A percentile compares a stretch with the other conserved stretches of the same genome.
Evolutionary conservation across 2,888 invertebrate genomes (phyloP).

Genomic region (Alloscopus bannaensis): DNA sequence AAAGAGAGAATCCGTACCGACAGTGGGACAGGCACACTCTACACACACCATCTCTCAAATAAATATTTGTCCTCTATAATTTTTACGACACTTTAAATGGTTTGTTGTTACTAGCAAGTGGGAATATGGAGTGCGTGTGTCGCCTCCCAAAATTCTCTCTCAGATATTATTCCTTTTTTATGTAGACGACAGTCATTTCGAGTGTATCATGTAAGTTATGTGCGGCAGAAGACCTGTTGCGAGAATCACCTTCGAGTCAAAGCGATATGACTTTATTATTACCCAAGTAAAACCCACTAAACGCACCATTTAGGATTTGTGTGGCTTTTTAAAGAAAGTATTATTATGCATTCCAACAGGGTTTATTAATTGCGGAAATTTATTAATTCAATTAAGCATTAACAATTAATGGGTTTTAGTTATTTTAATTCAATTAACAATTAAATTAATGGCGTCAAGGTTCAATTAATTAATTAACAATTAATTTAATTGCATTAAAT

Average conservation of each 20-base stretch:
- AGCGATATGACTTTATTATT: slow-evolving; percentile 43
- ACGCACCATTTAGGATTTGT: slow-evolving; percentile 30
- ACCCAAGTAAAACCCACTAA: slow-evolving; percentile 22
- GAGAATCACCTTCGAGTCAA: slow-evolving; percentile 38
- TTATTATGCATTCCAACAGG: too few relatives aligned
- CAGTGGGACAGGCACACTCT: slow-evolving; percentile 26
- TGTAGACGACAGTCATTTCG: slow-evolving; percentile 33
- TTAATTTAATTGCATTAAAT: too few relatives aligned
- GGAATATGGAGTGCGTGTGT: slow-evolving; percentile 42
- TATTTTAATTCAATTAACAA: too few relatives aligned
- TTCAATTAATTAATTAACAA: too few relatives aligned
- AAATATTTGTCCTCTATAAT: slow-evolving; percentile 62
- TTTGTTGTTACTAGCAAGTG: slow-evolving; percentile 56
- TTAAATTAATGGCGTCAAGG: too few relatives aligned
- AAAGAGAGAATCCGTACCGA: slow-evolving; percentile 30
- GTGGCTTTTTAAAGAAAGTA: slow-evolving; percentile 20
- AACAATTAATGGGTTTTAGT: too few relatives aligned
- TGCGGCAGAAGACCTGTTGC: slow-evolving; percentile 50
- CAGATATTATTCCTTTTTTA: slow-evolving; percentile 24
- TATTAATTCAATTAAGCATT: too few relatives aligned
- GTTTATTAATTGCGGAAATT: too few relatives aligned
- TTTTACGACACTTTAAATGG: slow-evolving; percentile 60
- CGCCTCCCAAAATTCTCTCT: slow-evolving; percentile 45
- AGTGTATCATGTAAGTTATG: slow-evolving; percentile 4
- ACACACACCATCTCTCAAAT: slow-evolving; percentile 49